These are phyloP conservation scores for Hyphantria cunea DNA, from an alignment of 1,140 invertebrate species.

Conservation along the genomic window DNA sequence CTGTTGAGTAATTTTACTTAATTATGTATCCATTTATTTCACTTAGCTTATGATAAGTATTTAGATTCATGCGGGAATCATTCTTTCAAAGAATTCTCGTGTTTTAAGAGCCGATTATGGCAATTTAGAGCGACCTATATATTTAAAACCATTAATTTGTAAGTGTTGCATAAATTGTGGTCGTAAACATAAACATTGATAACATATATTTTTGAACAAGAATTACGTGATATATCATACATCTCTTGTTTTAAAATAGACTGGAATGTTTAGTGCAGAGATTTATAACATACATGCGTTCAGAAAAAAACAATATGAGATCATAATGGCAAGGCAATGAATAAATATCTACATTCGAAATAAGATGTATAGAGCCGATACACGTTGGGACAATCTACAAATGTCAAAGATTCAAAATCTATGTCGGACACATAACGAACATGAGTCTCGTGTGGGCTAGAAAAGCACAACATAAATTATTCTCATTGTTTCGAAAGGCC, in stretches of 20 bases:
- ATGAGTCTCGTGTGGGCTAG: constrained; percentile 51
- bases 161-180: too few species aligned
- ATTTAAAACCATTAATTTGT: neutral
- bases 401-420: constrained; percentile 49
- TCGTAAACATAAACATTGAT: too few species aligned
- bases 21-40: constrained; percentile 11
- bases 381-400: constrained; percentile 28
- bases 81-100: neutral
- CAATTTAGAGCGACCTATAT: too few species aligned
- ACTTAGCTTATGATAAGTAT: neutral
- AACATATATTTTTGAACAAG: too few species aligned
- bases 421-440: constrained; percentile 45
- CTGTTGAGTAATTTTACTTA: constrained; percentile 27
- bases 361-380: constrained; percentile 21
- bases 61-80: neutral
- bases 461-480: constrained; percentile 55
- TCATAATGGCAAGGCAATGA: constrained; percentile 15
- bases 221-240: too few species aligned
- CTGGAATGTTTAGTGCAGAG: neutral
- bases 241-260: neutral
- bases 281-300: neutral
- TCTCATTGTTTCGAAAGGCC: constrained; percentile 60
- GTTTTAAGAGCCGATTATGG: neutral
- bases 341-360: constrained; percentile 21
- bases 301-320: constrained; percentile 1